A percentile compares a stretch with the other conserved stretches of the same genome.
These are phyloP conservation scores for Smithornis capensis DNA, from an alignment of 2,113 vertebrate species.

Conservation along the genomic window DNA sequence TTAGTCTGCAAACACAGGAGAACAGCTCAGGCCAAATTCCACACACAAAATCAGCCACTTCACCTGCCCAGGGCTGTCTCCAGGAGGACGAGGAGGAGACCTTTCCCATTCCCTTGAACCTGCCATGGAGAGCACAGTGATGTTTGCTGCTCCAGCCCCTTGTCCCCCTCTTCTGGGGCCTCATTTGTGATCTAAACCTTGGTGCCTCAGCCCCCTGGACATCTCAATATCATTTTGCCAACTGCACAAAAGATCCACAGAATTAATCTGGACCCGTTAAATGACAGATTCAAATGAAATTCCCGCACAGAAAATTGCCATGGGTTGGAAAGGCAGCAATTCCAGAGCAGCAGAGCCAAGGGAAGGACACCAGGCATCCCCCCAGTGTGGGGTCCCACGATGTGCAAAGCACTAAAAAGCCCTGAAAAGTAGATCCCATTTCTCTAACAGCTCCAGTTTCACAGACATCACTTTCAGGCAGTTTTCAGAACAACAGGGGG, in stretches of 20 bases:
- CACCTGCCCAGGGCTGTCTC: fast-evolving
- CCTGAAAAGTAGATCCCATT: not conserved
- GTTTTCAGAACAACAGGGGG: not conserved
- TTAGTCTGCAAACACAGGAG: too few relatives aligned
- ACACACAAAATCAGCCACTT: not conserved
- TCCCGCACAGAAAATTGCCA: not conserved
- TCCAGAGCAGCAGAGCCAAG: not conserved
- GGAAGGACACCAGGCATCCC: not conserved
- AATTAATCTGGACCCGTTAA: not conserved
- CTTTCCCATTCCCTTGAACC: not conserved
- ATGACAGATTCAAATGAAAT: not conserved
- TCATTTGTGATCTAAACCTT: not conserved
- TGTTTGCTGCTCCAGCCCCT: not conserved
- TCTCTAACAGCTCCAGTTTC: not conserved
- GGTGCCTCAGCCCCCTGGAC: not conserved
- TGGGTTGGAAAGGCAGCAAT: fast-evolving
- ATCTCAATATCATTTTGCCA: not conserved
- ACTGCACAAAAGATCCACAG: not conserved
- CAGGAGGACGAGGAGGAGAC: not conserved
- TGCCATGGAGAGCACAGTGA: not conserved
- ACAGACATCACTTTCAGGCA: not conserved
- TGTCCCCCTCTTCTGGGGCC: fast-evolving
- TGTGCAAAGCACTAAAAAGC: not conserved
- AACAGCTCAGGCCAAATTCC: not conserved
- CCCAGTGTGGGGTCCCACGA: not conserved